Conservation (phyloP, 1,140 invertebrate species). For the Drosophila pachea region DNA sequence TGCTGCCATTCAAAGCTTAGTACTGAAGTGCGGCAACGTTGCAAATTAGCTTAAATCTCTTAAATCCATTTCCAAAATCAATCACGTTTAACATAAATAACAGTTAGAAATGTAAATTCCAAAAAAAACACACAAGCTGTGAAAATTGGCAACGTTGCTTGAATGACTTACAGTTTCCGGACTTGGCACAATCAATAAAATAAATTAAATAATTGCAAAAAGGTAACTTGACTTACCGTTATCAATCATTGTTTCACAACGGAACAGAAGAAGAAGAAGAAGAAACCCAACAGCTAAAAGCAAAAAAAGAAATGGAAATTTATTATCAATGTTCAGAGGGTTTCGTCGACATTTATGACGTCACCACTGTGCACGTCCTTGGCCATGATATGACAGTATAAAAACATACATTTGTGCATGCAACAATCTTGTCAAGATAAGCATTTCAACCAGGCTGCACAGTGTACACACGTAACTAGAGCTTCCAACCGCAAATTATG, state of each 20-base stretch:
- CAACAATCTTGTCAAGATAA: background rate
- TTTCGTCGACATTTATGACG: background rate
- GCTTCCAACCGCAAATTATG: constrained; percentile 28
- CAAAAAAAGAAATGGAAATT: background rate
- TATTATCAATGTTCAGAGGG: constrained; percentile 8
- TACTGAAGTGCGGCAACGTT: constrained; percentile 8
- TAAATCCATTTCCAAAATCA: background rate
- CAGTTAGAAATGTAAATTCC: too few relatives aligned
- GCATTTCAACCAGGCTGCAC: background rate
- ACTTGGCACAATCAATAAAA: constrained; percentile 20
- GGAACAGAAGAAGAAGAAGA: too few relatives aligned
- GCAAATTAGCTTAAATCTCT: background rate
- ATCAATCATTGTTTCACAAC: constrained; percentile 23
- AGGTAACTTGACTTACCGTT: constrained; percentile 24
- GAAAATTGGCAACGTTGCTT: constrained; percentile 14
- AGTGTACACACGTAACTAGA: background rate
- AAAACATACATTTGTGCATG: too few relatives aligned
- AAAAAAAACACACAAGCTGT: background rate
- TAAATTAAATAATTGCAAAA: constrained; percentile 14
- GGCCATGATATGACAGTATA: constrained; percentile 8
- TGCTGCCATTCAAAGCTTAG: constrained; percentile 5
- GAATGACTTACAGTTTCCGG: background rate
- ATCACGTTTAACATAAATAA: too few relatives aligned
- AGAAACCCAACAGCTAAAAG: too few relatives aligned
- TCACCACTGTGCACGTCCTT: constrained; percentile 20